Evolutionary conservation across 2,888 invertebrate species (phyloP).

Genomic region (Acleris holmiana): DNA sequence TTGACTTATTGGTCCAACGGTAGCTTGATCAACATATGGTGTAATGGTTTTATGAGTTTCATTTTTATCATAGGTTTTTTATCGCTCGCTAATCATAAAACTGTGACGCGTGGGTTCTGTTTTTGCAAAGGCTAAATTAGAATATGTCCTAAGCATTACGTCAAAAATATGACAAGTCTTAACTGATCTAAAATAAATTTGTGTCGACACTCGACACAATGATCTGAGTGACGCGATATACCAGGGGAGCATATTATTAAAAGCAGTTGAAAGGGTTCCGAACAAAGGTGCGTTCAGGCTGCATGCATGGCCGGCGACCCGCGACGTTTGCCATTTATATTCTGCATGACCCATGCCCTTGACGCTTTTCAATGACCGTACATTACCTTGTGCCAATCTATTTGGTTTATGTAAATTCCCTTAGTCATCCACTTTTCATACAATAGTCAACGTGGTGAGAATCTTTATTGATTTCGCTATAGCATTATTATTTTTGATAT

Average conservation of each 20-base stretch:
- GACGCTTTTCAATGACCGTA: conserved; percentile 12
- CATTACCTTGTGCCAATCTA: conserved; percentile 3
- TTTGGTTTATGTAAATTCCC: conserved; percentile 17
- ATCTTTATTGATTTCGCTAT: conserved; percentile 41
- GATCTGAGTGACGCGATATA: conserved; percentile 19
- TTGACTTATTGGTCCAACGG: conserved; percentile 68
- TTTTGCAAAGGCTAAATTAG: conserved; percentile 3
- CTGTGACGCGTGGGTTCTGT: background rate
- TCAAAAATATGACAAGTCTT: conserved; percentile 3
- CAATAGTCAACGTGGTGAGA: conserved; percentile 50
- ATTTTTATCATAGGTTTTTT: conserved; percentile 23
- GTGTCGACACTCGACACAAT: conserved; percentile 21
- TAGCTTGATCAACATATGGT: conserved; percentile 44
- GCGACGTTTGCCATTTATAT: conserved; percentile 40
- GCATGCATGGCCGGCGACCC: conserved; percentile 53
- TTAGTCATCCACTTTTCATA: conserved; percentile 16
- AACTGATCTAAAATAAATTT: conserved; percentile 6
- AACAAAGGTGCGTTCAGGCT: conserved; percentile 52
- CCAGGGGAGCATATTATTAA: conserved; percentile 18
- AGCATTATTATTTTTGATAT: conserved; percentile 43
- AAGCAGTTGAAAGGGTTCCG: conserved; percentile 45
- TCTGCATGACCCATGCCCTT: conserved; percentile 30
- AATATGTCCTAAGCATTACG: background rate
- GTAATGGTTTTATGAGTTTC: conserved; percentile 16
- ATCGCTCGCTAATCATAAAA: background rate